Conservation (phyloP, 2,113 vertebrate genomes). For the Sapajus apella region DNA sequence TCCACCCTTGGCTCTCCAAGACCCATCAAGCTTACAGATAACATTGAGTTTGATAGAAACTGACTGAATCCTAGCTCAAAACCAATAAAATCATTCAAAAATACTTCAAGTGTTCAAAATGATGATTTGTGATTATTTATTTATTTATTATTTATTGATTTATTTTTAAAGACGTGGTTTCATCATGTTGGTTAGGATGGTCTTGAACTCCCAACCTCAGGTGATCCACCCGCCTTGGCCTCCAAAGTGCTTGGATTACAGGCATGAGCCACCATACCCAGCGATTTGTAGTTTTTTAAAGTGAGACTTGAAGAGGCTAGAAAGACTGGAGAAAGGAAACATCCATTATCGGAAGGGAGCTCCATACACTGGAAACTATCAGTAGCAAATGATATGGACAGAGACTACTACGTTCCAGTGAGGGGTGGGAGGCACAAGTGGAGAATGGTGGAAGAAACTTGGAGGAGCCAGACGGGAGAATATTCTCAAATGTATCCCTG, state of each 20-base stretch:
- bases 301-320: neutral
- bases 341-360: neutral
- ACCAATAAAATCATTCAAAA: neutral
- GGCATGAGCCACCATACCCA: too few species aligned
- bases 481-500: neutral
- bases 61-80: neutral
- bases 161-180: too few species aligned
- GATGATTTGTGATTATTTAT: neutral
- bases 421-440: neutral
- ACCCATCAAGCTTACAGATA: neutral
- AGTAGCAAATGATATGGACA: neutral
- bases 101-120: neutral
- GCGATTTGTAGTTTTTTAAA: neutral
- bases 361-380: neutral
- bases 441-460: neutral
- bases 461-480: neutral
- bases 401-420: neutral
- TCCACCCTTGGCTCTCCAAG: neutral
- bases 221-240: too few species aligned
- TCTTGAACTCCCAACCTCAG: too few species aligned
- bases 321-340: neutral
- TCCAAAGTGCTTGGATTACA: too few species aligned
- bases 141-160: too few species aligned
- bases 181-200: too few species aligned
- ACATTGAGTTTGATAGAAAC: slow-evolving; percentile 49